phyloP scores from a whole-genome alignment of 1,140 invertebrate species.

The Trypoxylus dichotomus region DNA sequence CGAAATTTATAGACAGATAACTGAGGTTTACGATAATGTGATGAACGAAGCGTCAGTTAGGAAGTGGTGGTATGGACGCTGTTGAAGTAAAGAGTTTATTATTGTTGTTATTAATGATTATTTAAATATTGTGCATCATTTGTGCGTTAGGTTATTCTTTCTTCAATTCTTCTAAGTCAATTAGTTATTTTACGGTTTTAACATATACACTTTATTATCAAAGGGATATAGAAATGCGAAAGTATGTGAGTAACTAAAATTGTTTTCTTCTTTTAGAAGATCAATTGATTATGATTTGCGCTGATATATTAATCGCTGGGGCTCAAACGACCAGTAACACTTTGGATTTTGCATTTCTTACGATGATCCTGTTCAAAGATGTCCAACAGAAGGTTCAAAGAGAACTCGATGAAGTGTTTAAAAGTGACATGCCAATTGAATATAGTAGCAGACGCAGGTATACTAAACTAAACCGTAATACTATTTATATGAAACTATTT shows the following conservation, averaged over 20 bases:
- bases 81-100: too few species aligned
- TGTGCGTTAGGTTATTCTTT: not conserved
- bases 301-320: conserved; percentile 73
- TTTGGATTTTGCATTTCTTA: conserved; percentile 63
- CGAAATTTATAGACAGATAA: too few species aligned
- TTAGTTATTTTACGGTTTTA: not conserved
- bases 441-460: conserved; percentile 13
- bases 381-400: conserved; percentile 66
- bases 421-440: conserved; percentile 47
- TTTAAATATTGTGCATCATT: too few species aligned
- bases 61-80: too few species aligned
- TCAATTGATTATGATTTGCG: conserved; percentile 65
- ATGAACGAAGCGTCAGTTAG: too few species aligned
- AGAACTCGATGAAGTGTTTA: conserved; percentile 71
- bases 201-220: too few species aligned
- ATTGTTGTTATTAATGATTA: too few species aligned
- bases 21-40: too few species aligned
- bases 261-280: conserved; percentile 55
- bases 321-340: conserved; percentile 71
- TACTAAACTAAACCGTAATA: not conserved
- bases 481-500: too few species aligned
- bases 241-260: too few species aligned
- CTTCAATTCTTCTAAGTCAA: not conserved
- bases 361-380: conserved; percentile 66
- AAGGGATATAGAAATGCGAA: too few species aligned